Evolutionary conservation across 2,113 vertebrate species (phyloP).

Genomic region (Sula dactylatra): DNA sequence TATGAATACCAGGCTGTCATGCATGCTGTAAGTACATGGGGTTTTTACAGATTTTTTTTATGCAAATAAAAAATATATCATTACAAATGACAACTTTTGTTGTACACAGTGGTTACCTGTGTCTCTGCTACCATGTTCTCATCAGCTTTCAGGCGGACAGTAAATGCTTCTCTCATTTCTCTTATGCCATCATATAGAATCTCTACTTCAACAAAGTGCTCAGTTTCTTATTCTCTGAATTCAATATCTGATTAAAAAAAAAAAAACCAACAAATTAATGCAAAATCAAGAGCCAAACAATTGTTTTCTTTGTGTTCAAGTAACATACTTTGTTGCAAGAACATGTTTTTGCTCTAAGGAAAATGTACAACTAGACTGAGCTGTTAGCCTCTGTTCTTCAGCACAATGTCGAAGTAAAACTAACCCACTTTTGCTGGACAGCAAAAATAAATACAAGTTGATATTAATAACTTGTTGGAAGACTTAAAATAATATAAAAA

Average conservation of each 20-base stretch:
- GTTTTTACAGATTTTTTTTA: background rate
- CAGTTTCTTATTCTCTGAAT: conserved; percentile 81
- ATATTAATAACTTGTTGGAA: background rate
- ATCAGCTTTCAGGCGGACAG: conserved; percentile 83
- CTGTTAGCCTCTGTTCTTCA: background rate
- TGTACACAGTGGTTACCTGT: conserved; percentile 71
- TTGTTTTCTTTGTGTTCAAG: background rate
- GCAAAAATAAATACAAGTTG: background rate
- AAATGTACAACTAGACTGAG: background rate
- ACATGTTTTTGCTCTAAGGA: background rate
- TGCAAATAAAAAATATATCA: background rate
- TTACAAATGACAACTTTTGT: background rate
- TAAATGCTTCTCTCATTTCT: conserved; percentile 87
- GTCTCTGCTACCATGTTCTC: conserved; percentile 86
- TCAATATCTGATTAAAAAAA: conserved; percentile 71
- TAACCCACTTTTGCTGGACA: background rate
- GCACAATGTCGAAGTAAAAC: background rate
- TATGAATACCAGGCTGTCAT: background rate
- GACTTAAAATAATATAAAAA: background rate
- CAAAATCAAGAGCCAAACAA: background rate
- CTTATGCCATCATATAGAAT: conserved; percentile 82
- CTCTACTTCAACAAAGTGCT: conserved; percentile 83
- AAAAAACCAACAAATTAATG: background rate
- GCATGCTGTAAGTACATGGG: background rate
- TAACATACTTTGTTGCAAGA: background rate